Evolutionary conservation across 2,113 vertebrate species (phyloP).

Genomic region (Raja brachyura): DNA sequence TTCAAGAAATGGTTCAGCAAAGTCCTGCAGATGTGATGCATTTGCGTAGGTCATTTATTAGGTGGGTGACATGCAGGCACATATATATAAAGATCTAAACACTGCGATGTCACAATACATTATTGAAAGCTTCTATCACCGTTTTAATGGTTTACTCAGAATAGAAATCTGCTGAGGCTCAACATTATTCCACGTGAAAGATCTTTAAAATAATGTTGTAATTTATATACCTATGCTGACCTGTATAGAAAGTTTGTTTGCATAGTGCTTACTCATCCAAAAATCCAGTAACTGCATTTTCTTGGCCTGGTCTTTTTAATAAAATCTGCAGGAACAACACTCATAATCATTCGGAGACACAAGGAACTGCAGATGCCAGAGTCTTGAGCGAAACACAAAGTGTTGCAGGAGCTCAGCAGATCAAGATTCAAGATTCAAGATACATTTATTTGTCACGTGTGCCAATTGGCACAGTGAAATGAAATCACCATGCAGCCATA

Average conservation of each 20-base stretch:
- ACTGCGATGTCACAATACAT: neutral
- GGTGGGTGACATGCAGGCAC: conserved; percentile 10
- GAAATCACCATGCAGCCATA: too few species aligned
- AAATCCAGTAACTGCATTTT: neutral
- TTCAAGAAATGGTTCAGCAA: conserved; percentile 2
- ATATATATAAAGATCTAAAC: conserved; percentile 17
- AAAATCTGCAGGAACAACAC: neutral
- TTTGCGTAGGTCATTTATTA: conserved; percentile 29
- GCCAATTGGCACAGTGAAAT: too few species aligned
- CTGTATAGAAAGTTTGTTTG: conserved; percentile 26
- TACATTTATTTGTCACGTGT: too few species aligned
- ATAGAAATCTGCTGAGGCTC: neutral
- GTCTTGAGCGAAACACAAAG: too few species aligned
- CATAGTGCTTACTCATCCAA: neutral
- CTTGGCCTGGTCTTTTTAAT: conserved; percentile 4
- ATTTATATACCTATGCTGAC: conserved; percentile 12
- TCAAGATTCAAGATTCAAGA: too few species aligned
- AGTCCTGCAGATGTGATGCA: neutral
- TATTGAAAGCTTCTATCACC: conserved; percentile 16
- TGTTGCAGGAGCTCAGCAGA: too few species aligned
- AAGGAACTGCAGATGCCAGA: too few species aligned
- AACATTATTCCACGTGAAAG: neutral
- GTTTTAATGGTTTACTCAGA: neutral
- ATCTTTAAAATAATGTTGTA: neutral
- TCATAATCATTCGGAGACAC: neutral